Conservation (phyloP, 2,113 vertebrate genomes). For the Cyphomyrus discorhynchus region DNA sequence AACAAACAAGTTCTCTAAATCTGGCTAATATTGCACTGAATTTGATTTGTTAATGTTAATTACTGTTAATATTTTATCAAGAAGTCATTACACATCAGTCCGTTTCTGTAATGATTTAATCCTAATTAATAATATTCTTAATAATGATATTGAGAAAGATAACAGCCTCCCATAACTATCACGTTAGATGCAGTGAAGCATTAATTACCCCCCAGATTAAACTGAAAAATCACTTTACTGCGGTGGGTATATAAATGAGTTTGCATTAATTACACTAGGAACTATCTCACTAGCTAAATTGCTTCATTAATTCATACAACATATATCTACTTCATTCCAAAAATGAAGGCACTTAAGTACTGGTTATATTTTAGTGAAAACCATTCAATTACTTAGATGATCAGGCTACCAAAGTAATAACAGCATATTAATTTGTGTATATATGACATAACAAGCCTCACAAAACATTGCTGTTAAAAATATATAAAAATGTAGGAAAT, state of each 20-base stretch:
- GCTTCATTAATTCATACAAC: not conserved
- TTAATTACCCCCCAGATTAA: not conserved
- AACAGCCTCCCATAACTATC: not conserved
- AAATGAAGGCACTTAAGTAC: not conserved
- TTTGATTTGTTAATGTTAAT: not conserved
- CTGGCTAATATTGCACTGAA: not conserved
- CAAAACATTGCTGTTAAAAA: not conserved
- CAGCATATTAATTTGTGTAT: not conserved
- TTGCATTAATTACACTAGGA: not conserved
- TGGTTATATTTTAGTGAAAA: not conserved
- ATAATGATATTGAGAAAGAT: not conserved
- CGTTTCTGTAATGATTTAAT: not conserved
- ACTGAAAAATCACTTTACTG: constrained; percentile 10
- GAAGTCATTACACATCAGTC: not conserved
- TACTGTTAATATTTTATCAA: not conserved
- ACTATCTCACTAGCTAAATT: not conserved
- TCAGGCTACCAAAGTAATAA: not conserved
- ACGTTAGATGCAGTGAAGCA: not conserved
- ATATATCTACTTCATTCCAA: not conserved
- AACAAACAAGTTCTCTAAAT: not conserved
- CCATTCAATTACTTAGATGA: not conserved
- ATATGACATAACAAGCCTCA: not conserved
- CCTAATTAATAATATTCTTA: constrained; percentile 9
- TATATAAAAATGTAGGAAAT: not conserved
- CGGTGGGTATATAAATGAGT: not conserved